phyloP scores from a whole-genome alignment of 1,140 invertebrate genomes.

The Gryllus bimaculatus region DNA sequence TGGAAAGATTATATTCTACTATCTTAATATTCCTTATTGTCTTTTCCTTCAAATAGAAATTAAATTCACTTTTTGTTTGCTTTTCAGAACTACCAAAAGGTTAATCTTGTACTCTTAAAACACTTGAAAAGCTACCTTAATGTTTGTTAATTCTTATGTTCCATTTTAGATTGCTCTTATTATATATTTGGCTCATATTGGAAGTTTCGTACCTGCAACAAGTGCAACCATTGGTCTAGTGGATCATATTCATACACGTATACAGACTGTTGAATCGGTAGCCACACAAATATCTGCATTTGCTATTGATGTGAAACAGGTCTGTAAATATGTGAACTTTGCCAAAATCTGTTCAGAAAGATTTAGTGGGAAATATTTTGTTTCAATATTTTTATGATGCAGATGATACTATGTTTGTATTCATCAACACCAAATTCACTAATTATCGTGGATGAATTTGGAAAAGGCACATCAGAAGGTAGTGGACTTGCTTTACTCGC shows the following conservation, averaged over 20 bases:
- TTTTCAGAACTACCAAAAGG: too few species aligned
- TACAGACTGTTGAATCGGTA: conserved; percentile 66
- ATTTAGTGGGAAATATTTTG: not conserved
- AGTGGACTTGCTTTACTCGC: conserved; percentile 64
- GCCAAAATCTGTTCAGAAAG: too few species aligned
- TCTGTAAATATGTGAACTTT: conserved; percentile 29
- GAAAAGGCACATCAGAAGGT: conserved; percentile 69
- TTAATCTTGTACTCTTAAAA: too few species aligned
- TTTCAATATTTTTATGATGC: conserved; percentile 22
- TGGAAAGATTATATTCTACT: too few species aligned
- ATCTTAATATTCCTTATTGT: too few species aligned
- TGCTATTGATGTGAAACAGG: conserved; percentile 74
- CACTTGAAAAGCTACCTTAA: not conserved
- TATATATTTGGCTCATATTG: conserved; percentile 77
- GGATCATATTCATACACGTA: conserved; percentile 63
- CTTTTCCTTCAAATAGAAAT: too few species aligned
- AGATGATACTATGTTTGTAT: conserved; percentile 62
- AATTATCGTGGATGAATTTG: conserved; percentile 85
- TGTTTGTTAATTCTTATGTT: not conserved
- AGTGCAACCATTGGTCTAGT: conserved; percentile 51
- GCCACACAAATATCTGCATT: conserved; percentile 73
- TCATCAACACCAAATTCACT: conserved; percentile 55
- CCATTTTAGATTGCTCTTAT: conserved; percentile 52
- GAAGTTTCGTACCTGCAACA: conserved; percentile 78
- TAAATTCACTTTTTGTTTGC: too few species aligned